phyloP scores from a whole-genome alignment of 2,797 vertebrate genomes.

The Alectoris magna region DNA sequence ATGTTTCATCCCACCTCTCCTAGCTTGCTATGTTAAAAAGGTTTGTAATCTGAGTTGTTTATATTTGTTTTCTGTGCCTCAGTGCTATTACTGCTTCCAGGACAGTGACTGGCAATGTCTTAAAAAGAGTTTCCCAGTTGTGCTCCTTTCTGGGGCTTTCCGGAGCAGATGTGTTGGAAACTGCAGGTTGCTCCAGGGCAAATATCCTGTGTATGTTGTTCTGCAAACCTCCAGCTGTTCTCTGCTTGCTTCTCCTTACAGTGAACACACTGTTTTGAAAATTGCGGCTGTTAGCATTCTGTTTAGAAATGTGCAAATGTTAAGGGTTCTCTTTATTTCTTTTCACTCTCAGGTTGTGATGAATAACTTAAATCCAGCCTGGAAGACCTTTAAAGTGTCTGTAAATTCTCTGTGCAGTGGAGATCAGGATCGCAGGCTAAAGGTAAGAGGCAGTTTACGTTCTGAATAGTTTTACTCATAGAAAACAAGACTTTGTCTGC shows the following conservation, averaged over 20 bases:
- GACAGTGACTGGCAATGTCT: background rate
- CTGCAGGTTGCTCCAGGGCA: background rate
- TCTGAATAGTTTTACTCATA: background rate
- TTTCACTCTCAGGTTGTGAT: slow-evolving; percentile 90
- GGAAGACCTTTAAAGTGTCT: slow-evolving; percentile 99
- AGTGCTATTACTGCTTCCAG: background rate
- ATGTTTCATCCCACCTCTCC: background rate
- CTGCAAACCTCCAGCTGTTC: background rate
- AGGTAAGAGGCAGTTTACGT: slow-evolving; percentile 83
- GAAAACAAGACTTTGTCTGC: background rate
- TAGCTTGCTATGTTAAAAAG: background rate
- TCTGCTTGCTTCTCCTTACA: slow-evolving; percentile 23
- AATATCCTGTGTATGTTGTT: background rate
- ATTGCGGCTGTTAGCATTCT: slow-evolving; percentile 14
- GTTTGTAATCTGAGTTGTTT: background rate
- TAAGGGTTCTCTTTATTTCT: slow-evolving; percentile 3
- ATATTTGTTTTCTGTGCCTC: background rate
- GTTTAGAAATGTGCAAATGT: slow-evolving; percentile 26
- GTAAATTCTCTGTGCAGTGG: slow-evolving; percentile 98
- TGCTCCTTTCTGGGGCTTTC: background rate
- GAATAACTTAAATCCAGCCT: slow-evolving; percentile 98
- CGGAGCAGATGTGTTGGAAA: background rate
- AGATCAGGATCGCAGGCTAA: slow-evolving; percentile 93
- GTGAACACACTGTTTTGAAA: background rate
- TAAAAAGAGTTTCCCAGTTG: background rate